Evolutionary conservation across 2,113 vertebrate species (phyloP).

Genomic region (Rhynchomys soricoides): DNA sequence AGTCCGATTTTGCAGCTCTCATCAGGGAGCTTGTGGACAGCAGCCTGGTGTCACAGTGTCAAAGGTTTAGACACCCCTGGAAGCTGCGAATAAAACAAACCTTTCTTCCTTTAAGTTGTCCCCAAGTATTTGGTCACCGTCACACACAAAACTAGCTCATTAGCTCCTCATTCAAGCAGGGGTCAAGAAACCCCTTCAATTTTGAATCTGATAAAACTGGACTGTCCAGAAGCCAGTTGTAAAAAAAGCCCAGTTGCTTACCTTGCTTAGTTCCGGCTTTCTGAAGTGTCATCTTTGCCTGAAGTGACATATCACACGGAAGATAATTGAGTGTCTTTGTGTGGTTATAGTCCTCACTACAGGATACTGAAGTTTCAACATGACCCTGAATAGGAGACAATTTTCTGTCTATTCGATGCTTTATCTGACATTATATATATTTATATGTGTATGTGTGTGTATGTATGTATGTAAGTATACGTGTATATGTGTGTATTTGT

Average conservation of each 20-base stretch:
- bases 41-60: background rate
- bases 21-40: background rate
- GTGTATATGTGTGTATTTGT: background rate
- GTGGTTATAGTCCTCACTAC: accelerated
- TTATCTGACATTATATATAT: background rate
- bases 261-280: background rate
- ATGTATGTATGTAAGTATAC: accelerated
- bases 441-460: background rate
- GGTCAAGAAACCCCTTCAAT: background rate
- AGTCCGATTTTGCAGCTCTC: background rate
- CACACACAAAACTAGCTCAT: background rate
- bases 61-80: background rate
- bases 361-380: background rate
- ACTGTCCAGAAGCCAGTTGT: background rate
- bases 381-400: background rate
- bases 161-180: background rate
- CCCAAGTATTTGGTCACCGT: background rate
- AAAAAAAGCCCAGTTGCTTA: background rate
- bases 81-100: background rate
- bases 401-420: background rate
- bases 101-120: background rate
- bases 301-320: background rate
- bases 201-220: background rate
- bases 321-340: background rate
- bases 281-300: background rate